Evolutionary conservation across 2,797 vertebrate genomes (phyloP).

Genomic region (Paedocypris micromegethes): DNA sequence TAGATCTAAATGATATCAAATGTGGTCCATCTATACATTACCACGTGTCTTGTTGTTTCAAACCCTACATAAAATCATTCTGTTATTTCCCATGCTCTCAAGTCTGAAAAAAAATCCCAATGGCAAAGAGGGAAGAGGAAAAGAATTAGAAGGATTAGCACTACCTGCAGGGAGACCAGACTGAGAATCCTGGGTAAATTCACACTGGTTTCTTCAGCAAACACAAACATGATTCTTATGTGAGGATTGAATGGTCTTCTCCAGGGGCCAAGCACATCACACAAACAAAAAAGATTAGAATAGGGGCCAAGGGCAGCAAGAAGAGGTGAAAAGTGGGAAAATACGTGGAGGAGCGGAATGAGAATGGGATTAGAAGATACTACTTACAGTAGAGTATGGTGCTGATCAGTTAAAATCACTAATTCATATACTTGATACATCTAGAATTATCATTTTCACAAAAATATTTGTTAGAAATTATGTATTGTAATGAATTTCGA

Average conservation of each 20-base stretch:
- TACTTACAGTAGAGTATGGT: not conserved
- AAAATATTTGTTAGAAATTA: too few species aligned
- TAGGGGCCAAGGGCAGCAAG: slow-evolving; percentile 20
- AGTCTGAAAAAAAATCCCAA: slow-evolving; percentile 8
- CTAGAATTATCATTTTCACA: too few species aligned
- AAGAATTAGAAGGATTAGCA: slow-evolving; percentile 14
- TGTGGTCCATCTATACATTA: not conserved
- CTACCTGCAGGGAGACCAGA: slow-evolving; percentile 19
- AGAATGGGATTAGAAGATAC: slow-evolving; percentile 21
- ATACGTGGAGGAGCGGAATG: slow-evolving; percentile 10
- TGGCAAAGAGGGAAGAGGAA: slow-evolving; percentile 1
- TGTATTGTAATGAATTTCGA: too few species aligned
- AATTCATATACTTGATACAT: too few species aligned
- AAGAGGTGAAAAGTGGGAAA: slow-evolving; percentile 34
- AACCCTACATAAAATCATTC: not conserved
- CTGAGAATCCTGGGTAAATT: slow-evolving; percentile 16
- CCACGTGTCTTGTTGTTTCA: not conserved
- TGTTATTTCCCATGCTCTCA: slow-evolving; percentile 7
- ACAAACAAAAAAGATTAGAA: slow-evolving; percentile 37
- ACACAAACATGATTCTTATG: slow-evolving; percentile 33
- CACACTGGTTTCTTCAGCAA: slow-evolving; percentile 35
- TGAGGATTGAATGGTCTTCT: slow-evolving; percentile 15
- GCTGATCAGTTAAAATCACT: too few species aligned
- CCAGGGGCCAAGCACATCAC: slow-evolving; percentile 11
- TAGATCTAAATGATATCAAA: slow-evolving; percentile 1